Evolutionary conservation across 2,113 vertebrate species (phyloP).

Genomic region (Elaphurus davidianus): DNA sequence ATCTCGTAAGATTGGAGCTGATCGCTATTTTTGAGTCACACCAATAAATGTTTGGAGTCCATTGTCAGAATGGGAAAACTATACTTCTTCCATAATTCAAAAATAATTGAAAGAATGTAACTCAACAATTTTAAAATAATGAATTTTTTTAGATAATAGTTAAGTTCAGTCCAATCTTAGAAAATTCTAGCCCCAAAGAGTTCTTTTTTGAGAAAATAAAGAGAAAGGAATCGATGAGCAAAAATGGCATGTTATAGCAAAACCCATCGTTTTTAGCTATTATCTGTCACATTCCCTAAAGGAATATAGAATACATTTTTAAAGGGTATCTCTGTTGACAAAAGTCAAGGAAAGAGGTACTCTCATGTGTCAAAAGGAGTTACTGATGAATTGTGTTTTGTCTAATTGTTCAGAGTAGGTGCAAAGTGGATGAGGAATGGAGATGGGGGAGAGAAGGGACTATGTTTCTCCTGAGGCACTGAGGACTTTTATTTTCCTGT

Average conservation of each 20-base stretch:
- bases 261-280: conserved; percentile 8
- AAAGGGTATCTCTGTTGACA: conserved; percentile 11
- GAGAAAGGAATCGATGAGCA: conserved; percentile 52
- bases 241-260: background rate
- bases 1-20: conserved; percentile 17
- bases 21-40: conserved; percentile 44
- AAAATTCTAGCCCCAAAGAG: conserved; percentile 50
- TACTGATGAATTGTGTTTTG: background rate
- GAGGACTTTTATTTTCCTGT: background rate
- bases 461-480: background rate
- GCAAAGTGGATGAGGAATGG: background rate
- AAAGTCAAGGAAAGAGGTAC: background rate
- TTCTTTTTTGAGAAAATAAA: conserved; percentile 51
- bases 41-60: conserved; percentile 35
- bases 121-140: conserved; percentile 69
- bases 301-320: conserved; percentile 41
- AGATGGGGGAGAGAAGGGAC: too few relatives aligned
- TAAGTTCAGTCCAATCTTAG: conserved; percentile 58
- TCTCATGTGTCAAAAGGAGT: conserved; percentile 5
- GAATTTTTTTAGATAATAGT: conserved; percentile 55
- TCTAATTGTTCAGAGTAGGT: conserved; percentile 21
- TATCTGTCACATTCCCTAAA: conserved; percentile 42
- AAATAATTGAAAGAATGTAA: conserved; percentile 62
- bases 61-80: conserved; percentile 60
- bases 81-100: conserved; percentile 67